Conservation (phyloP, 2,888 invertebrate genomes). For the Notodonta ziczac region DNA sequence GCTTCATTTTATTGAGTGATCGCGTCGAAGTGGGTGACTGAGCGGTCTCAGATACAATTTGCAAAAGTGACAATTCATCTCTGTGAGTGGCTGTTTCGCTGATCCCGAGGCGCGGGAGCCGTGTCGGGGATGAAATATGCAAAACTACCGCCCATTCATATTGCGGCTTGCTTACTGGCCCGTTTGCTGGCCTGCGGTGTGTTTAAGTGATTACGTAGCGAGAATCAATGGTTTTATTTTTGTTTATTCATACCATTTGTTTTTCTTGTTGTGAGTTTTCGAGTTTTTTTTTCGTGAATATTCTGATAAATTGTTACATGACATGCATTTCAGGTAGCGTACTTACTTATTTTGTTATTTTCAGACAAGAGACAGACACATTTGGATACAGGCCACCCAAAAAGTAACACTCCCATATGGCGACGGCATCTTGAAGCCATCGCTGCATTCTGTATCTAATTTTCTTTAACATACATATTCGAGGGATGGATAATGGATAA, state of each 20-base stretch:
- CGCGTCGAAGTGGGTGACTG: slow-evolving; percentile 19
- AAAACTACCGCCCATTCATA: slow-evolving; percentile 65
- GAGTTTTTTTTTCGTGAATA: neutral
- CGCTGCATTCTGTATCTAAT: no score
- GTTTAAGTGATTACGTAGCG: slow-evolving; percentile 9
- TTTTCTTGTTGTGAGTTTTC: slow-evolving; percentile 9
- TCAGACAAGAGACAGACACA: no score
- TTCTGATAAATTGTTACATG: neutral
- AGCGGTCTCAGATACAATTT: slow-evolving; percentile 56
- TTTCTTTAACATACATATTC: no score
- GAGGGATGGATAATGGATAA: no score
- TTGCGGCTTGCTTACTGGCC: slow-evolving; percentile 53
- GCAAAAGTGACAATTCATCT: slow-evolving; percentile 76
- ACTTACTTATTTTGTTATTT: no score
- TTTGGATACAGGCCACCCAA: no score
- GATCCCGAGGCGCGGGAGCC: slow-evolving; percentile 22
- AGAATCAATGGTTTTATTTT: slow-evolving; percentile 17
- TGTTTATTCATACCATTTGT: slow-evolving; percentile 18
- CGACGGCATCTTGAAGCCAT: no score
- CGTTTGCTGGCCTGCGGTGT: slow-evolving; percentile 20
- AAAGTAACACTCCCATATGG: no score
- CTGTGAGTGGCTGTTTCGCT: slow-evolving; percentile 60
- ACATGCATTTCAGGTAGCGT: neutral
- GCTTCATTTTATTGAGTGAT: slow-evolving; percentile 20
- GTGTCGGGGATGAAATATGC: slow-evolving; percentile 65